Percentiles rank a stretch among this genome's conserved stretches.
Conservation (phyloP, 1,140 invertebrate genomes). For the Probaryconus sp. region DNA sequence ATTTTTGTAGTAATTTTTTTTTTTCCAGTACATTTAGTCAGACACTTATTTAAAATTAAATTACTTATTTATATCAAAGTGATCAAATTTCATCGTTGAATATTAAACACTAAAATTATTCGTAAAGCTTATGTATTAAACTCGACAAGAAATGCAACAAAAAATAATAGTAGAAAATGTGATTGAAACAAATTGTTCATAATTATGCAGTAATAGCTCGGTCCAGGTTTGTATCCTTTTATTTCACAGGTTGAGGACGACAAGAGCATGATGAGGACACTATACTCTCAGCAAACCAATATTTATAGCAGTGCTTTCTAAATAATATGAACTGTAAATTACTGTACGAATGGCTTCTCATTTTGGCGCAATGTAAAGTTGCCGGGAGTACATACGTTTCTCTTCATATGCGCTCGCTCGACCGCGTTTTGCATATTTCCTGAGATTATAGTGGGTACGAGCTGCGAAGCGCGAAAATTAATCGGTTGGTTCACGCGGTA, state of each 20-base stretch:
- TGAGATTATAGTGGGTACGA: conserved; percentile 41
- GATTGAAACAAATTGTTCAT: no score
- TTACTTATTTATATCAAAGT: no score
- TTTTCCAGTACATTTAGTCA: no score
- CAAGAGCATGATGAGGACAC: background rate
- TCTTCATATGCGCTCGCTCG: conserved; percentile 41
- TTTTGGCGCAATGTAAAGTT: conserved; percentile 38
- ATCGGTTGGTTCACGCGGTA: conserved; percentile 29
- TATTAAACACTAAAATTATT: no score
- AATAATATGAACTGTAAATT: conserved; percentile 58
- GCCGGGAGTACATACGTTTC: conserved; percentile 35
- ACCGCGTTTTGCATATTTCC: conserved; percentile 52
- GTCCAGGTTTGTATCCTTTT: no score
- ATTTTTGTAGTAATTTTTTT: no score
- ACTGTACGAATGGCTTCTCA: conserved; percentile 48
- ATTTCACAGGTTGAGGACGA: conserved; percentile 4
- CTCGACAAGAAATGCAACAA: no score
- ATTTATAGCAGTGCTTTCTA: conserved; percentile 44
- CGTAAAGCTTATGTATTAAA: no score
- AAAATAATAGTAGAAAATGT: no score
- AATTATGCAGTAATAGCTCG: no score
- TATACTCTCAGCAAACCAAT: conserved; percentile 36
- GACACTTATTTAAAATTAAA: no score
- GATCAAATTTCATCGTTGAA: no score
- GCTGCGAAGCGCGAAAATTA: conserved; percentile 43